phyloP scores from a whole-genome alignment of 2,797 vertebrate species.

The Pseudopleuronectes americanus region DNA sequence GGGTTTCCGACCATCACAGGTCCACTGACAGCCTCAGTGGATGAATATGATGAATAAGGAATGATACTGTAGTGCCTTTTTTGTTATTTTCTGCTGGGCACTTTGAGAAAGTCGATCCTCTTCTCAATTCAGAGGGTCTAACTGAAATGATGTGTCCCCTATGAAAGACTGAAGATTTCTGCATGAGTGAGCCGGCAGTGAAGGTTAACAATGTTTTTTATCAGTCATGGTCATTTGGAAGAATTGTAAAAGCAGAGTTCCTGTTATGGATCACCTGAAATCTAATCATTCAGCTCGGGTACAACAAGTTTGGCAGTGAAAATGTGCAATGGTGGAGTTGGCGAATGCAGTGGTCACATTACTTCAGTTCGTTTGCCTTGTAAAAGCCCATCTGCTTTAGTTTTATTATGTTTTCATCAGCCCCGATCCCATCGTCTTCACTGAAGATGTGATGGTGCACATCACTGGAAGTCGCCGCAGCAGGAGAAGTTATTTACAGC shows the following conservation, averaged over 20 bases:
- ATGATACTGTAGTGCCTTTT: slow-evolving; percentile 85
- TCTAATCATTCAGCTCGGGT: slow-evolving; percentile 67
- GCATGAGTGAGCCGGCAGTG: slow-evolving; percentile 53
- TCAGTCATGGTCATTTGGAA: slow-evolving; percentile 40
- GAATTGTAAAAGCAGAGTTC: slow-evolving; percentile 58
- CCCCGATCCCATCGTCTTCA: slow-evolving; percentile 2
- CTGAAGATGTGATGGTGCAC: slow-evolving; percentile 32
- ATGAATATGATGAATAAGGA: slow-evolving; percentile 65
- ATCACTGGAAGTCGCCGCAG: slow-evolving; percentile 28
- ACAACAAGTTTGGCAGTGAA: slow-evolving; percentile 50
- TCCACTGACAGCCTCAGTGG: slow-evolving; percentile 64
- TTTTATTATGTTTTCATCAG: slow-evolving; percentile 29
- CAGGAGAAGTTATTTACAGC: slow-evolving; percentile 39
- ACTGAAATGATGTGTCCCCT: slow-evolving; percentile 58
- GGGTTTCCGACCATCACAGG: slow-evolving; percentile 54
- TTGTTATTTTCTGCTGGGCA: slow-evolving; percentile 74
- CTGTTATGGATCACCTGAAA: slow-evolving; percentile 72
- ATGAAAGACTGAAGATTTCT: slow-evolving; percentile 54
- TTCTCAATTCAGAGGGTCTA: slow-evolving; percentile 60
- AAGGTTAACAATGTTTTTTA: slow-evolving; percentile 61
- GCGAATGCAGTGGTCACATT: slow-evolving; percentile 54
- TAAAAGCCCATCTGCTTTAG: slow-evolving; percentile 49
- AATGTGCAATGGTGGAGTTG: slow-evolving; percentile 71
- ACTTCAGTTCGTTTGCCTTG: slow-evolving; percentile 60
- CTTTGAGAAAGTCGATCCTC: slow-evolving; percentile 72